Evolutionary conservation across 2,113 vertebrate species (phyloP).

Genomic region (Hippoglossus stenolepis): DNA sequence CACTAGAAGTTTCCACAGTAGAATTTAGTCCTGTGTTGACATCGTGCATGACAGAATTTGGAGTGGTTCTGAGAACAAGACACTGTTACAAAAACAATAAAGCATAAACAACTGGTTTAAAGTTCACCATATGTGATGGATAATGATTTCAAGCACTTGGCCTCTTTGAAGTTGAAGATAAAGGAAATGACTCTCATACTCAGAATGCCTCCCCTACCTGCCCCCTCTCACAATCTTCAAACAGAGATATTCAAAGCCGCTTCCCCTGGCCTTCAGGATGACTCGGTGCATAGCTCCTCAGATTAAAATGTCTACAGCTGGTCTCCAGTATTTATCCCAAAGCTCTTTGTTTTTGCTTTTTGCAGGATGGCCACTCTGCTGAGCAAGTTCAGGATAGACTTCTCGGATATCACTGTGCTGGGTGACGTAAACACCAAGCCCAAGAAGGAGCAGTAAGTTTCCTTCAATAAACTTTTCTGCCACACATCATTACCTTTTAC

Average conservation of each 20-base stretch:
- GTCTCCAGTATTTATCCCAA: constrained; percentile 8
- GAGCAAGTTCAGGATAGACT: constrained; percentile 99
- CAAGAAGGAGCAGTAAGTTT: constrained; percentile 94
- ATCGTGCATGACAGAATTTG: not conserved
- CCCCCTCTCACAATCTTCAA: constrained; percentile 19
- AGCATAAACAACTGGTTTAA: not conserved
- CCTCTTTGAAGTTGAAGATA: constrained; percentile 33
- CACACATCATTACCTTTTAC: no score
- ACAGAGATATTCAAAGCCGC: constrained; percentile 24
- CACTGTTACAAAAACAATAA: not conserved
- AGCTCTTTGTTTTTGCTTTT: constrained; percentile 3
- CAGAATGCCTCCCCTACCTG: constrained; percentile 22
- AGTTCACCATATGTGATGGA: not conserved
- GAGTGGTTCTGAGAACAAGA: not conserved
- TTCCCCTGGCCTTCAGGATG: not conserved
- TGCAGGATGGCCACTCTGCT: constrained; percentile 96
- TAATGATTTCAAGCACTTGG: not conserved
- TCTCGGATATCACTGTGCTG: constrained; percentile 96
- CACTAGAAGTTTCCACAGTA: no score
- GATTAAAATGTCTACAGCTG: not conserved
- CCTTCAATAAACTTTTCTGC: not conserved
- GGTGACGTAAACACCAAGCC: constrained; percentile 98
- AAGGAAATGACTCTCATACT: constrained; percentile 43
- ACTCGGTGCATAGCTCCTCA: not conserved
- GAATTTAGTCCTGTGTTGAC: not conserved